These are phyloP conservation scores for Argentina silus DNA, from an alignment of 2,797 vertebrate genomes.

Conservation along the genomic window DNA sequence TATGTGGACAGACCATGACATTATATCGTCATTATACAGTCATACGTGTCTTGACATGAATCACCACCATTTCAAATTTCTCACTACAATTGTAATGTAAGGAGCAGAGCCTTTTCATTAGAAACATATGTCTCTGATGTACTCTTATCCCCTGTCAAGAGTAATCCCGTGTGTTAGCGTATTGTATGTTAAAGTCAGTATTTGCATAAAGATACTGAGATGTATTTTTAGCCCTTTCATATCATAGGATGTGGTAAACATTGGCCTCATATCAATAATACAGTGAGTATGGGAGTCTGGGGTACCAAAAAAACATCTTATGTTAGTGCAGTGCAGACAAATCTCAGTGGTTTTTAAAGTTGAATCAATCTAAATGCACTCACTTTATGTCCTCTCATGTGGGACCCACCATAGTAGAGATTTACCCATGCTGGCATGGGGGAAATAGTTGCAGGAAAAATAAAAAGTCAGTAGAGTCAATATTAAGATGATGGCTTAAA, in stretches of 20 bases:
- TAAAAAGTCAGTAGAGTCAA: not conserved
- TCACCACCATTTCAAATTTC: not conserved
- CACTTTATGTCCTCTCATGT: not conserved
- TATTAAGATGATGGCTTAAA: not conserved
- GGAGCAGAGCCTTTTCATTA: too few species aligned
- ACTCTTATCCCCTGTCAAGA: not conserved
- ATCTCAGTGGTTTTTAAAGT: slow-evolving; percentile 7
- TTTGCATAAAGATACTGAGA: not conserved
- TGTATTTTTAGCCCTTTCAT: not conserved
- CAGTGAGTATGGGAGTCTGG: not conserved
- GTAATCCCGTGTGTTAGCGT: not conserved
- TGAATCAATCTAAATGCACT: not conserved
- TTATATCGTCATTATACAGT: not conserved
- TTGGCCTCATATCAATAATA: not conserved
- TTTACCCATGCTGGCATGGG: not conserved
- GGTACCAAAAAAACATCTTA: not conserved
- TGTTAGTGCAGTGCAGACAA: not conserved
- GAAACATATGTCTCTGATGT: too few species aligned
- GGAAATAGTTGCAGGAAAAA: not conserved
- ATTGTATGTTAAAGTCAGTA: not conserved
- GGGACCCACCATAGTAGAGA: not conserved
- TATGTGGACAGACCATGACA: not conserved
- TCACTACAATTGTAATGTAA: not conserved
- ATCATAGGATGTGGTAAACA: not conserved
- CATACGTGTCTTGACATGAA: not conserved